Conservation (phyloP, 1,140 invertebrate species). For the Papilio glaucus region DNA sequence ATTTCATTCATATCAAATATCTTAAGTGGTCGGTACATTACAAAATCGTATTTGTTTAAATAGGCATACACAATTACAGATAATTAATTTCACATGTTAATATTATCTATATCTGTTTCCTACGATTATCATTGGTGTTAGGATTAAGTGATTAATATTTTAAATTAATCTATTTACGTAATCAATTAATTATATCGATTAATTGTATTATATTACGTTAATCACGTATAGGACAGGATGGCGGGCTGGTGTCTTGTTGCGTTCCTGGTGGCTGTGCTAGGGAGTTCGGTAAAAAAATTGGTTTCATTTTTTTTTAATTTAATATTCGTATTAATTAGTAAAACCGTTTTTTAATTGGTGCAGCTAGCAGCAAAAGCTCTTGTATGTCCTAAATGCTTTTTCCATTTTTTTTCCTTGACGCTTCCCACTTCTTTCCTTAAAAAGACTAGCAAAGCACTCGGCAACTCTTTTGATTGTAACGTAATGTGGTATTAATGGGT, state of each 20-base stretch:
- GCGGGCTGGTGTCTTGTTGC: constrained; percentile 40
- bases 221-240: constrained; percentile 38
- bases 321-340: background rate
- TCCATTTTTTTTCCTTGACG: too few relatives aligned
- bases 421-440: too few relatives aligned
- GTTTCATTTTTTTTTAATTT: too few relatives aligned
- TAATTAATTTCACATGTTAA: background rate
- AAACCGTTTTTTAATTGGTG: background rate
- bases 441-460: too few relatives aligned
- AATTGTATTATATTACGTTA: constrained; percentile 18
- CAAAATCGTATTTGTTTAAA: background rate
- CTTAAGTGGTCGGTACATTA: background rate
- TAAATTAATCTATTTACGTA: constrained; percentile 36
- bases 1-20: background rate
- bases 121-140: constrained; percentile 6
- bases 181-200: constrained; percentile 21
- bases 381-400: too few relatives aligned
- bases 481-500: too few relatives aligned
- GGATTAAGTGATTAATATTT: constrained; percentile 16
- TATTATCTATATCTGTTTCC: constrained; percentile 1
- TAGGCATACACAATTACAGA: background rate
- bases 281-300: constrained; percentile 46
- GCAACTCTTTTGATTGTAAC: too few relatives aligned
- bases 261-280: constrained; percentile 40
- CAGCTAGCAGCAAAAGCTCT: background rate